Evolutionary conservation across 2,888 invertebrate genomes (phyloP).

Genomic region (Nineta flava): DNA sequence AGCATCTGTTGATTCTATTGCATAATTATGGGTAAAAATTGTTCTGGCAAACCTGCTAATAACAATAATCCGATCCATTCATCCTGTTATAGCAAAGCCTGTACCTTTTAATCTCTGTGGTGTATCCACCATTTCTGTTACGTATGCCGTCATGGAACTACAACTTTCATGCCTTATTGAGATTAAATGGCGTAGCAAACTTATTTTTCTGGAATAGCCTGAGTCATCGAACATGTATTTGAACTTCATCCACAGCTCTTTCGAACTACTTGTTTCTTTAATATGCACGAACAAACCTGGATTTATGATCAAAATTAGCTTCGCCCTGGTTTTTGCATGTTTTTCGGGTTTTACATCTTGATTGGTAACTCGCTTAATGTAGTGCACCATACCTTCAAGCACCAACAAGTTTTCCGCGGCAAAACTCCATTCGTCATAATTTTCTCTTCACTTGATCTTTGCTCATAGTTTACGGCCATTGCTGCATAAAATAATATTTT

Average conservation of each 20-base stretch:
- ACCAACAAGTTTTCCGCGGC: no score
- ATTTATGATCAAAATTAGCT: background rate
- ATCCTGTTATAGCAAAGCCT: conserved; percentile 8
- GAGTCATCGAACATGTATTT: background rate
- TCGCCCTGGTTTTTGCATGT: background rate
- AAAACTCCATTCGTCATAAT: no score
- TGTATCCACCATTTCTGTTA: background rate
- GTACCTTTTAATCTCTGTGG: background rate
- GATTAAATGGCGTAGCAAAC: background rate
- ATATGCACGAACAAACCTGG: background rate
- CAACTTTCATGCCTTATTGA: no score
- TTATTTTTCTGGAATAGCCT: background rate
- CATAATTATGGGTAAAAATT: conserved; percentile 2
- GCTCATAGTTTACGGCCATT: no score
- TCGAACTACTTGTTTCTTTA: background rate
- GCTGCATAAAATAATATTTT: no score
- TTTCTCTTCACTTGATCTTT: no score
- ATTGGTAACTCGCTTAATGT: no score
- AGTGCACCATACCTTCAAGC: no score
- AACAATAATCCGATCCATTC: conserved; percentile 12
- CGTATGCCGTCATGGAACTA: no score
- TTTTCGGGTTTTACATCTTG: no score
- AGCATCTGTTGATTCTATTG: background rate
- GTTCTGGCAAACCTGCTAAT: conserved; percentile 8
- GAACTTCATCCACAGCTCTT: background rate